These are phyloP conservation scores for Turdus rufiventris DNA, from an alignment of 2,113 vertebrate species.

Conservation along the genomic window DNA sequence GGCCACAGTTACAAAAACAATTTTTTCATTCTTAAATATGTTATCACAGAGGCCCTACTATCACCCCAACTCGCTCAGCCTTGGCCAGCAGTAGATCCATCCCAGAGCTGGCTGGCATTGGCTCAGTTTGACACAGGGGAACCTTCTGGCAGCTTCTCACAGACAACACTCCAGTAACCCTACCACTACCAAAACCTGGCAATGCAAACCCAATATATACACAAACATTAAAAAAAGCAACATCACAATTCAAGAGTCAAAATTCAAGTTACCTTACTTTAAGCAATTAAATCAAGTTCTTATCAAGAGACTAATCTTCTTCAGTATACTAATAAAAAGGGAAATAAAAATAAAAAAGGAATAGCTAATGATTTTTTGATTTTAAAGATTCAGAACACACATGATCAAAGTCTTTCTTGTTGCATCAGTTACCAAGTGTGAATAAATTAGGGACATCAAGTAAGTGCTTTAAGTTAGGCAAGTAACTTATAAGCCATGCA, in stretches of 20 bases:
- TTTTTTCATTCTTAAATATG: neutral
- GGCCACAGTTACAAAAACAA: neutral
- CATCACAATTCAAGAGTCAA: neutral
- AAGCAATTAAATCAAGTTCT: neutral
- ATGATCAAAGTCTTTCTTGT: neutral
- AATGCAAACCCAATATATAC: neutral
- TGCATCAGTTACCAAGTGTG: neutral
- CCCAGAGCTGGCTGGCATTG: neutral
- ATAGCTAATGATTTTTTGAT: neutral
- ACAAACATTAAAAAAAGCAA: neutral
- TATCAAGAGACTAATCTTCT: neutral
- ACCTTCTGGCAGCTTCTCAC: neutral
- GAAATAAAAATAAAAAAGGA: accelerated
- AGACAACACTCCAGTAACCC: neutral
- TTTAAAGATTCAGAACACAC: neutral
- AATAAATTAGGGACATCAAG: neutral
- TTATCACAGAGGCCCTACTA: neutral
- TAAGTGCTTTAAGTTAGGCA: neutral
- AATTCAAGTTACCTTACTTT: neutral
- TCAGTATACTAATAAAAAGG: neutral
- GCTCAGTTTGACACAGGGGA: neutral
- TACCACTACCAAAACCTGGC: neutral
- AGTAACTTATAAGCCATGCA: neutral
- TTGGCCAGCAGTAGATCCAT: accelerated
- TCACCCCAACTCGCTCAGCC: neutral